phyloP scores from a whole-genome alignment of 2,888 invertebrate genomes.

The Aplocera efformata region DNA sequence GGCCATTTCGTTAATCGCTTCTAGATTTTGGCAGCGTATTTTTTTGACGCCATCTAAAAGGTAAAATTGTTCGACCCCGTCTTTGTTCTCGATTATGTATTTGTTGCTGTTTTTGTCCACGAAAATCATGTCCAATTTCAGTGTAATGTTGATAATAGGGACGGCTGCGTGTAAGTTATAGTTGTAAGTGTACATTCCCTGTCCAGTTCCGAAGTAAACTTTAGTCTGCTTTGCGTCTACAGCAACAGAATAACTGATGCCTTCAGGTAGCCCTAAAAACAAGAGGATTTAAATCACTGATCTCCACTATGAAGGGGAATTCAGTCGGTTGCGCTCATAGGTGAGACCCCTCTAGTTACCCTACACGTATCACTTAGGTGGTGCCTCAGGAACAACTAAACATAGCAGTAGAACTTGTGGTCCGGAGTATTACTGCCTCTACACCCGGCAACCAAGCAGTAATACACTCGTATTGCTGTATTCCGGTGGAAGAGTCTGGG shows the following conservation, averaged over 20 bases:
- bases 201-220: conserved; percentile 63
- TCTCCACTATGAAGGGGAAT: not conserved
- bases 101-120: conserved; percentile 64
- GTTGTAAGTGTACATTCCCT: conserved; percentile 56
- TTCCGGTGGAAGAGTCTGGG: too few species aligned
- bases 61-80: conserved; percentile 59
- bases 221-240: conserved; percentile 50
- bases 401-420: too few species aligned
- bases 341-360: too few species aligned
- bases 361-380: too few species aligned
- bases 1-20: conserved; percentile 56
- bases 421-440: too few species aligned
- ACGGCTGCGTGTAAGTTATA: conserved; percentile 49
- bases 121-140: conserved; percentile 57
- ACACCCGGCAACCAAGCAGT: too few species aligned
- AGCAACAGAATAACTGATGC: conserved; percentile 60
- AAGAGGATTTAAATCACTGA: conserved; percentile 8
- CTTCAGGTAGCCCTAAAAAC: conserved; percentile 55
- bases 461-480: too few species aligned
- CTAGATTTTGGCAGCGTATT: conserved; percentile 47
- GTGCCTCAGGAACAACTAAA: too few species aligned
- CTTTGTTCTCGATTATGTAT: conserved; percentile 53
- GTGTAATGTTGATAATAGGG: conserved; percentile 40
- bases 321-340: too few species aligned
- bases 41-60: conserved; percentile 52